These are phyloP conservation scores for Boloria selene DNA, from an alignment of 2,888 invertebrate genomes.

Conservation along the genomic window DNA sequence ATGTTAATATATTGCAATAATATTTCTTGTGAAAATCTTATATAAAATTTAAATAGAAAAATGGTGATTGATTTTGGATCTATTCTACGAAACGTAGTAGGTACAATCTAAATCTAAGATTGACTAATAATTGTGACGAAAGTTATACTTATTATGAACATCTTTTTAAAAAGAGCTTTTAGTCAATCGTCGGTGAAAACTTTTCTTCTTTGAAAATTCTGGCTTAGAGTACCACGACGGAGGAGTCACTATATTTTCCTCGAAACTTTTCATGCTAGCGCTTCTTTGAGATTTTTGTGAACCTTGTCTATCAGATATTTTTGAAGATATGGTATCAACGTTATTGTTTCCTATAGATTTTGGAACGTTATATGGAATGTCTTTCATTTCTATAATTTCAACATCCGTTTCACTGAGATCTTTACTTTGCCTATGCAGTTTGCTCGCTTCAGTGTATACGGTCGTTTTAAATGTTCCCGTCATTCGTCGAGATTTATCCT, in stretches of 20 bases:
- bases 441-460: slow-evolving; percentile 59
- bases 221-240: slow-evolving; percentile 81
- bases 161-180: slow-evolving; percentile 48
- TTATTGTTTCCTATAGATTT: slow-evolving; percentile 42
- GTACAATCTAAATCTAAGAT: not conserved
- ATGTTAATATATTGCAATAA: not conserved
- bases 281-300: slow-evolving; percentile 61
- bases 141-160: not conserved
- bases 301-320: slow-evolving; percentile 58
- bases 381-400: slow-evolving; percentile 79
- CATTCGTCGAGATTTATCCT: slow-evolving; percentile 66
- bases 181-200: slow-evolving; percentile 70
- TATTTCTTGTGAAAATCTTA: slow-evolving; percentile 1
- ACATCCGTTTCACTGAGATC: slow-evolving; percentile 77
- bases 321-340: slow-evolving; percentile 63
- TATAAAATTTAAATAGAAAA: slow-evolving; percentile 4
- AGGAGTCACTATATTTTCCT: slow-evolving; percentile 65
- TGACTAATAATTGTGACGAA: slow-evolving; percentile 8
- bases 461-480: slow-evolving; percentile 66
- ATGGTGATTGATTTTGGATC: not conserved
- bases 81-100: slow-evolving; percentile 4
- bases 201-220: slow-evolving; percentile 74
- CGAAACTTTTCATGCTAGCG: slow-evolving; percentile 67
- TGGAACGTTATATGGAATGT: slow-evolving; percentile 65
- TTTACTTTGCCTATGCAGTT: slow-evolving; percentile 63